These are phyloP conservation scores for Procambarus clarkii DNA, from an alignment of 1,140 invertebrate species.

Conservation along the genomic window DNA sequence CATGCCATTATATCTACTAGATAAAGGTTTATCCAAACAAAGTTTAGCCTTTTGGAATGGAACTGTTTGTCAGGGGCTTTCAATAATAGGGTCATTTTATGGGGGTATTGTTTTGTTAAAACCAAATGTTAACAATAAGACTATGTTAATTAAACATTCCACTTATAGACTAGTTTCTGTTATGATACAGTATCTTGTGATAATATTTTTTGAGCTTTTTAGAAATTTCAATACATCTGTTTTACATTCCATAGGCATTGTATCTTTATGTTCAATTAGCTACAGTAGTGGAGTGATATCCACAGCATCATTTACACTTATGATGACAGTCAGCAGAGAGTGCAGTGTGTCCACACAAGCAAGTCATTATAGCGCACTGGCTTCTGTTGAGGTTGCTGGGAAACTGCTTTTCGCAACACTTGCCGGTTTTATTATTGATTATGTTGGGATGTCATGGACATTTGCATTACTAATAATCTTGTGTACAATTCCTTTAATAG, in stretches of 20 bases:
- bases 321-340: conserved; percentile 47
- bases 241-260: conserved; percentile 8
- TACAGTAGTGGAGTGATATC: conserved; percentile 58
- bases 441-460: conserved; percentile 23
- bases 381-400: conserved; percentile 54
- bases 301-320: conserved; percentile 55
- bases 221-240: not conserved
- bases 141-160: conserved; percentile 39
- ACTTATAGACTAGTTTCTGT: conserved; percentile 35
- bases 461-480: conserved; percentile 28
- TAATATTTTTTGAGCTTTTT: conserved; percentile 6
- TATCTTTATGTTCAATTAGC: conserved; percentile 38
- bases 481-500: conserved; percentile 17
- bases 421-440: conserved; percentile 52
- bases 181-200: conserved; percentile 21
- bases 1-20: conserved; percentile 53
- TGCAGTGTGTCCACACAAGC: conserved; percentile 32
- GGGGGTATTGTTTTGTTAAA: conserved; percentile 36
- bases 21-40: conserved; percentile 50
- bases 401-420: conserved; percentile 49
- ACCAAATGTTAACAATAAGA: conserved; percentile 14
- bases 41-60: conserved; percentile 59
- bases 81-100: conserved; percentile 52
- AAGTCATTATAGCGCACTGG: conserved; percentile 53
- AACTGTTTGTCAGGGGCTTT: conserved; percentile 53